Conservation (phyloP, 2,888 invertebrate genomes). For the Drosophila limbata region DNA sequence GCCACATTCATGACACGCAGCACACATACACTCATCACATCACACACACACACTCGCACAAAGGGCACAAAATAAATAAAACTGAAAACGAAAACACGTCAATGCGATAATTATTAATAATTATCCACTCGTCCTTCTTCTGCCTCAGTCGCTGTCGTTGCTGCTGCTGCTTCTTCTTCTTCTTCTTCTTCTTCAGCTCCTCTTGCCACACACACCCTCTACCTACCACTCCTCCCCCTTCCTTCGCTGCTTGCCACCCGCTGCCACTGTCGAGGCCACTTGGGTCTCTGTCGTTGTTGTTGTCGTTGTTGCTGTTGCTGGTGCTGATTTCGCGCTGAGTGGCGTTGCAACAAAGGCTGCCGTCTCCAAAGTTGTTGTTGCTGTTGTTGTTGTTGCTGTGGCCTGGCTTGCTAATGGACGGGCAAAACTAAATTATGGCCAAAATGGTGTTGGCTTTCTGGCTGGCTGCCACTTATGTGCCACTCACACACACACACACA, state of each 20-base stretch:
- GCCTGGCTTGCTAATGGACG: conserved; percentile 74
- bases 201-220: conserved; percentile 9
- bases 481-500: conserved; percentile 63
- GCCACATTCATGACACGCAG: conserved; percentile 5
- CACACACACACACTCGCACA: conserved; percentile 18
- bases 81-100: conserved; percentile 80
- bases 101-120: conserved; percentile 82
- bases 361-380: conserved; percentile 30
- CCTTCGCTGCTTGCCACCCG: conserved; percentile 9
- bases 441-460: conserved; percentile 82
- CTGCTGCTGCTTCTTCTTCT: conserved; percentile 9
- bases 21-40: conserved; percentile 6
- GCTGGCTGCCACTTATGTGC: conserved; percentile 81
- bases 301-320: conserved; percentile 36
- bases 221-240: neutral
- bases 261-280: conserved; percentile 55
- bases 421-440: conserved; percentile 81
- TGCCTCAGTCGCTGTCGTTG: conserved; percentile 21
- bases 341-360: conserved; percentile 74
- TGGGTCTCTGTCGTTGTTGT: conserved; percentile 29
- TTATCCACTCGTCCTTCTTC: conserved; percentile 81
- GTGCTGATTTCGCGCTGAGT: conserved; percentile 76
- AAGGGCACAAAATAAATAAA: conserved; percentile 47
- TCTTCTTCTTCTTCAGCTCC: conserved; percentile 2
- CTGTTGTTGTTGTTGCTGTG: conserved; percentile 7